Conservation (phyloP, 2,797 vertebrate species). For the Lophura swinhoii region DNA sequence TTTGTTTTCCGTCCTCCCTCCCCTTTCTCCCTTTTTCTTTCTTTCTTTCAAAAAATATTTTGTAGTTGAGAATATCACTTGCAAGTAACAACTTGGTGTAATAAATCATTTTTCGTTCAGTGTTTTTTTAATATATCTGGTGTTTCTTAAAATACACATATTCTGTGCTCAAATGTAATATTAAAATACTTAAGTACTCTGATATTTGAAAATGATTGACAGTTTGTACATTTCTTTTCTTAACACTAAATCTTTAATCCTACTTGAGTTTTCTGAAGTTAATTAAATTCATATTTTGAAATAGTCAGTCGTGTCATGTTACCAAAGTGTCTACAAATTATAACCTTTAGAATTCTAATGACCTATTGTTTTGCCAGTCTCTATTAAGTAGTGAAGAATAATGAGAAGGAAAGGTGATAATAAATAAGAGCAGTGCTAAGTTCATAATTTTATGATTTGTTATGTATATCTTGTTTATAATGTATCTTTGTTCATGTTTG, state of each 20-base stretch:
- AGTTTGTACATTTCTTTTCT: background rate
- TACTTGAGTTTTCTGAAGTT: background rate
- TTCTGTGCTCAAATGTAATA: background rate
- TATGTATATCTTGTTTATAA: background rate
- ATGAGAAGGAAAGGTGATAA: background rate
- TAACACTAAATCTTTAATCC: background rate
- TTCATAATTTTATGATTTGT: background rate
- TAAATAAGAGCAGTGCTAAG: background rate
- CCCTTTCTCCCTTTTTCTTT: background rate
- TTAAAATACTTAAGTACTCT: background rate
- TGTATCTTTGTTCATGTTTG: background rate
- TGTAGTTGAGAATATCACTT: background rate
- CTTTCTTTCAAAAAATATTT: background rate
- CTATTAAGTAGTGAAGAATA: background rate
- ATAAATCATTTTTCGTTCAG: background rate
- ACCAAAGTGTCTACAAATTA: background rate
- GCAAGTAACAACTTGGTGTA: background rate
- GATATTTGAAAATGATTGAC: background rate
- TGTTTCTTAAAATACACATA: background rate
- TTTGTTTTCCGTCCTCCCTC: background rate
- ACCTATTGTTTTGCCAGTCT: background rate
- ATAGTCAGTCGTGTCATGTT: background rate
- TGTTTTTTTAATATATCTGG: background rate
- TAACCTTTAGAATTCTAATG: background rate
- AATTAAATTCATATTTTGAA: background rate